Conservation (phyloP, 2,113 vertebrate species). For the Myotis brandtii region DNA sequence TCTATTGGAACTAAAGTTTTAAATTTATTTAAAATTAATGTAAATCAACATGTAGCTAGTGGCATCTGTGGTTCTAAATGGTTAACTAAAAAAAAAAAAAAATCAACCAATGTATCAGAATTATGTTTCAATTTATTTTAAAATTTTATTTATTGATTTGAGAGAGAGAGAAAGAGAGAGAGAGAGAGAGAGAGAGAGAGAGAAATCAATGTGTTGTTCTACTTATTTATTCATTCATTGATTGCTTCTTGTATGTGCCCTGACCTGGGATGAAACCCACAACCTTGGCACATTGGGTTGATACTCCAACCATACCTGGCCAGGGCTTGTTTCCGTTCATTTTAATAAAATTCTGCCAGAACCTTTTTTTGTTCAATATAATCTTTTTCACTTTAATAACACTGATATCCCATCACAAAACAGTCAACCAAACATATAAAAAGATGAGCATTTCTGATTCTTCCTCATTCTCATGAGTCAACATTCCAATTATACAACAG, state of each 20-base stretch:
- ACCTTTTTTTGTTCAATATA: background rate
- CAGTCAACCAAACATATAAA: background rate
- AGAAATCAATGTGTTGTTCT: background rate
- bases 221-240: too few species aligned
- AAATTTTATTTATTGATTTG: too few species aligned
- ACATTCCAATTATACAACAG: background rate
- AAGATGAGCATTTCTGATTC: background rate
- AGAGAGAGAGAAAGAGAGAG: too few species aligned
- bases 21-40: conserved; percentile 1
- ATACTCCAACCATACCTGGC: too few species aligned
- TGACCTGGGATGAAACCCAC: too few species aligned
- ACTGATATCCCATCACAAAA: background rate
- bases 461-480: background rate
- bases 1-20: background rate
- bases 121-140: background rate
- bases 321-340: background rate
- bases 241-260: too few species aligned
- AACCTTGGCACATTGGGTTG: too few species aligned
- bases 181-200: too few species aligned
- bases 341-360: conserved; percentile 6
- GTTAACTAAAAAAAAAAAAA: background rate
- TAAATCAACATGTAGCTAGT: background rate
- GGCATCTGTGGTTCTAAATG: background rate
- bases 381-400: background rate
- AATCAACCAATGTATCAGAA: background rate